These are phyloP conservation scores for Eristalis pertinax DNA, from an alignment of 2,888 invertebrate species.

Conservation along the genomic window DNA sequence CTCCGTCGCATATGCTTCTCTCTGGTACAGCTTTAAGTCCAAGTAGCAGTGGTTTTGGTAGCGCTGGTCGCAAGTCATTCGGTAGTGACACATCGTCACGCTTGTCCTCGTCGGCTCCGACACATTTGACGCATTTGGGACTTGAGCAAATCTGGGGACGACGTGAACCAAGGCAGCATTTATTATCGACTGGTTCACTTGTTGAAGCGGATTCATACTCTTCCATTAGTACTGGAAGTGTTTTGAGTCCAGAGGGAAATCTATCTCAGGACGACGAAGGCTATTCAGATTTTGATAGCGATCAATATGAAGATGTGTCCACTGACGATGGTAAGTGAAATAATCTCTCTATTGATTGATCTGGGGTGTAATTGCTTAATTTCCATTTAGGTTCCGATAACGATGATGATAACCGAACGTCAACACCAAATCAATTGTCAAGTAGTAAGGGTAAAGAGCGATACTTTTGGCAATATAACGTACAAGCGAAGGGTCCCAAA, in stretches of 20 bases:
- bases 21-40: constrained; percentile 79
- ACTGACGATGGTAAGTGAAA: constrained; percentile 87
- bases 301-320: constrained; percentile 92
- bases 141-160: constrained; percentile 93
- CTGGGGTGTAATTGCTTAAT: background rate
- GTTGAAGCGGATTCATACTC: constrained; percentile 93
- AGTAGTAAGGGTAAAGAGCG: constrained; percentile 87
- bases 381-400: constrained; percentile 77
- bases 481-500: constrained; percentile 98
- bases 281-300: constrained; percentile 91
- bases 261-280: constrained; percentile 92
- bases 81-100: constrained; percentile 82
- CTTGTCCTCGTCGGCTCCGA: constrained; percentile 93
- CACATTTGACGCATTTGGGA: constrained; percentile 85
- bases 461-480: constrained; percentile 99
- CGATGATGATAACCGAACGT: constrained; percentile 79
- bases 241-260: constrained; percentile 91
- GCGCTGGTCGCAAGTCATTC: constrained; percentile 77
- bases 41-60: constrained; percentile 79
- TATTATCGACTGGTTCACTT: constrained; percentile 91
- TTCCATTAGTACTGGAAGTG: constrained; percentile 90
- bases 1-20: constrained; percentile 82
- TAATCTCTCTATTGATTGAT: background rate
- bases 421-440: constrained; percentile 77
- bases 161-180: constrained; percentile 92